Evolutionary conservation across 2,888 invertebrate genomes (phyloP).

Genomic region (Ochropacha duplaris): DNA sequence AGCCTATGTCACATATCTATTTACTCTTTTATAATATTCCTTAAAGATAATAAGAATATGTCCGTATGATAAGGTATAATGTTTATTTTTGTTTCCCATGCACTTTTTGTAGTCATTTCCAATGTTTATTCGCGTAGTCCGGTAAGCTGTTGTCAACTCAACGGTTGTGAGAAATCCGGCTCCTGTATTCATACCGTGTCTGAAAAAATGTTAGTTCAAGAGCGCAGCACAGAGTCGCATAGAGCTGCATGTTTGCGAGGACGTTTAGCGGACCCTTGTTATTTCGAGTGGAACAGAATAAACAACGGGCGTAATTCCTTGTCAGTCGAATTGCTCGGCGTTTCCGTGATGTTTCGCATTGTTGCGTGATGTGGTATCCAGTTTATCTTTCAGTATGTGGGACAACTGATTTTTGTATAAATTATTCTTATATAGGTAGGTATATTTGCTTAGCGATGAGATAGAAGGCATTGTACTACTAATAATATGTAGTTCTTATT

Average conservation of each 20-base stretch:
- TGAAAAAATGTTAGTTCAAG: slow-evolving; percentile 59
- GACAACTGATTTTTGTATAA: slow-evolving; percentile 8
- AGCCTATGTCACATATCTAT: too few species aligned
- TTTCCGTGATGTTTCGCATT: slow-evolving; percentile 61
- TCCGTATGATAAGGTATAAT: background rate
- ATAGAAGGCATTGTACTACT: too few species aligned
- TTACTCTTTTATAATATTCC: too few species aligned
- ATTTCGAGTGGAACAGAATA: slow-evolving; percentile 60
- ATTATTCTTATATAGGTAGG: background rate
- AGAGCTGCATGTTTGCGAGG: slow-evolving; percentile 56
- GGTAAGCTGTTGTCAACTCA: slow-evolving; percentile 35
- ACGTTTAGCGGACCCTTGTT: slow-evolving; percentile 70
- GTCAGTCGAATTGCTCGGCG: slow-evolving; percentile 51
- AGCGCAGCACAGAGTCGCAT: slow-evolving; percentile 41
- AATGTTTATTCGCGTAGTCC: slow-evolving; percentile 23
- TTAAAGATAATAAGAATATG: too few species aligned
- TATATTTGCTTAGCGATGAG: too few species aligned
- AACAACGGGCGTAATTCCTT: slow-evolving; percentile 58
- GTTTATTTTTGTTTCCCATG: background rate
- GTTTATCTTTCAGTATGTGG: slow-evolving; percentile 8
- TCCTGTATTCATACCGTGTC: slow-evolving; percentile 37
- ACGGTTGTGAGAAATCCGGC: slow-evolving; percentile 49
- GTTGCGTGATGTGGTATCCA: slow-evolving; percentile 42
- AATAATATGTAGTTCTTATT: too few species aligned
- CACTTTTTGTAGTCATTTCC: background rate